These are phyloP conservation scores for Nettapus auritus DNA, from an alignment of 2,113 vertebrate genomes.

Conservation along the genomic window DNA sequence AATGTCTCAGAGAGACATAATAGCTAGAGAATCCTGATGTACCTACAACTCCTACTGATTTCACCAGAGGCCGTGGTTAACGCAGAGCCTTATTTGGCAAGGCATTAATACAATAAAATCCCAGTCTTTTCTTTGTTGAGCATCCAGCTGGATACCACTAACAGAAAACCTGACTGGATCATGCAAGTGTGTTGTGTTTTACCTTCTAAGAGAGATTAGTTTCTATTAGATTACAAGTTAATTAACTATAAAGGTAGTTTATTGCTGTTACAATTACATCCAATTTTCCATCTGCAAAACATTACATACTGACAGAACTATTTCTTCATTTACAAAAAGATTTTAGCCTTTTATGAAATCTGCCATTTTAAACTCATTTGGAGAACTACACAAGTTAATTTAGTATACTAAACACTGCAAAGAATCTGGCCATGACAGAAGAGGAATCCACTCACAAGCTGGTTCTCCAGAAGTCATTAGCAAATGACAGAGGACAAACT, in stretches of 20 bases:
- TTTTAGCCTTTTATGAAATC: slow-evolving; percentile 6
- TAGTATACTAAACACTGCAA: background rate
- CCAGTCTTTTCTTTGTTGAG: slow-evolving; percentile 6
- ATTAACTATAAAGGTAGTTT: background rate
- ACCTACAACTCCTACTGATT: background rate
- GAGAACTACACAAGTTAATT: slow-evolving; percentile 10
- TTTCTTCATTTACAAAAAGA: background rate
- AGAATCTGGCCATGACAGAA: background rate
- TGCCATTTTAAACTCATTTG: background rate
- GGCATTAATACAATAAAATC: background rate
- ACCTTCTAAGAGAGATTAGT: background rate
- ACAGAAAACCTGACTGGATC: background rate
- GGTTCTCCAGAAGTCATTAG: background rate
- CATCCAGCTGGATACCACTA: background rate
- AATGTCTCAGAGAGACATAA: background rate
- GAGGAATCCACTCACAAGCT: background rate
- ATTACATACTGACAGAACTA: background rate
- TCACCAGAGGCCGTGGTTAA: background rate
- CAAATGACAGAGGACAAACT: background rate
- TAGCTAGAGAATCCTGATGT: background rate
- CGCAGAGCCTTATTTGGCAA: background rate
- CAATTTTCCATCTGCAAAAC: background rate
- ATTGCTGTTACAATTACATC: background rate
- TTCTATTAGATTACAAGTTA: slow-evolving; percentile 5
- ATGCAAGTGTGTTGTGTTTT: background rate